Evolutionary conservation across 2,113 vertebrate genomes (phyloP).

Genomic region (Gnathonemus longibarbis): DNA sequence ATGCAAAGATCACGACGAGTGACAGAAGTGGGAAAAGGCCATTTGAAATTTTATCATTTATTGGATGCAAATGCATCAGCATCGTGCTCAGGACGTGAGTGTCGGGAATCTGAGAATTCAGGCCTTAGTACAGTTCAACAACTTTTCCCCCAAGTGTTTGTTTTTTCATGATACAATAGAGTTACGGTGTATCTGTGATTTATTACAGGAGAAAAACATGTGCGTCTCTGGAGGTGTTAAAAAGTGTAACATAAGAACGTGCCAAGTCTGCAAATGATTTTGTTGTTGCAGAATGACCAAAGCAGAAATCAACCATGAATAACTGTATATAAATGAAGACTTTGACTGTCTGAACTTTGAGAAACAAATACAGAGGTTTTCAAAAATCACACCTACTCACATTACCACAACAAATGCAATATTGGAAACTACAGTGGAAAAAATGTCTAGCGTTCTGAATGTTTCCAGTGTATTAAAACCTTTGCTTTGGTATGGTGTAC

Average conservation of each 20-base stretch:
- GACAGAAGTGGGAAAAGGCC: background rate
- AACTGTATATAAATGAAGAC: background rate
- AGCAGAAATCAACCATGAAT: background rate
- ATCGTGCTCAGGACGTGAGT: background rate
- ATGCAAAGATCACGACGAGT: background rate
- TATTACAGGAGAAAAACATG: background rate
- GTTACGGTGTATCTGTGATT: background rate
- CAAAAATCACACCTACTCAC: background rate
- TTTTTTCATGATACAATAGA: background rate
- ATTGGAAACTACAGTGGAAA: background rate
- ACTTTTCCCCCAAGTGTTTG: background rate
- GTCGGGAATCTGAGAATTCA: background rate
- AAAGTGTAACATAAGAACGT: background rate
- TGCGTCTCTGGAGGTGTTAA: background rate
- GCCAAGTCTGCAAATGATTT: background rate
- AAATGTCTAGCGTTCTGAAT: background rate
- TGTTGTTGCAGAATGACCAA: conserved; percentile 4
- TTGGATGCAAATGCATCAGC: background rate
- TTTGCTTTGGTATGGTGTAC: background rate
- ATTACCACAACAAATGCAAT: background rate
- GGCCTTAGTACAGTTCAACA: background rate
- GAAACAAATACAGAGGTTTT: background rate
- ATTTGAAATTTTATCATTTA: background rate
- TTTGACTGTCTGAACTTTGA: background rate
- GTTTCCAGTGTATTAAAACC: background rate